Conservation (phyloP, 2,888 invertebrate species). For the Microctonus brassicae region DNA sequence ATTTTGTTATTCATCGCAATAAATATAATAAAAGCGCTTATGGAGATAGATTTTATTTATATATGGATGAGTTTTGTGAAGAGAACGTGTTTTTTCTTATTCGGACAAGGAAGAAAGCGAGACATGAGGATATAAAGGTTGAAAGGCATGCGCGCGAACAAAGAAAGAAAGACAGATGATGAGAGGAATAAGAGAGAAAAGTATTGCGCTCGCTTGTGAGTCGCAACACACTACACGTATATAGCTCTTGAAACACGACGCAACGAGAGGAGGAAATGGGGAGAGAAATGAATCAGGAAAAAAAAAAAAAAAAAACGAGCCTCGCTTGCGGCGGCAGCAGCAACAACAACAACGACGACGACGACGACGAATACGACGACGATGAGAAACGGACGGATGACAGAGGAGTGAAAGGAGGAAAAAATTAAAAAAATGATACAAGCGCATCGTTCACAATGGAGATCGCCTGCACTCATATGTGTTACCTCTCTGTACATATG, state of each 20-base stretch:
- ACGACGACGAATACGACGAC: slow-evolving; percentile 12
- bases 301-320: slow-evolving; percentile 17
- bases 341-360: slow-evolving; percentile 11
- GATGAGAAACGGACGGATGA: slow-evolving; percentile 12
- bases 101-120: slow-evolving; percentile 7
- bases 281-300: slow-evolving; percentile 30
- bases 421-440: background rate
- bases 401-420: background rate
- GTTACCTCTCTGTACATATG: background rate
- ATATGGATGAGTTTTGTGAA: too few species aligned
- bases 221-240: slow-evolving; percentile 12
- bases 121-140: background rate
- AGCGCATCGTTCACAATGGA: too few species aligned
- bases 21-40: too few species aligned
- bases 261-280: slow-evolving; percentile 19
- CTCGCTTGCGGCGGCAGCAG: background rate
- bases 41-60: too few species aligned
- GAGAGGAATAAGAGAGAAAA: background rate
- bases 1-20: too few species aligned
- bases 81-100: background rate
- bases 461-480: slow-evolving; percentile 3
- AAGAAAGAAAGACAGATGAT: slow-evolving; percentile 11
- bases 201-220: background rate
- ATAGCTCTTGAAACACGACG: slow-evolving; percentile 19
- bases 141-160: slow-evolving; percentile 22